Percentiles rank a stretch among this genome's conserved stretches.
Conservation (phyloP, 2,888 invertebrate genomes). For the Cantharis flavilabris region DNA sequence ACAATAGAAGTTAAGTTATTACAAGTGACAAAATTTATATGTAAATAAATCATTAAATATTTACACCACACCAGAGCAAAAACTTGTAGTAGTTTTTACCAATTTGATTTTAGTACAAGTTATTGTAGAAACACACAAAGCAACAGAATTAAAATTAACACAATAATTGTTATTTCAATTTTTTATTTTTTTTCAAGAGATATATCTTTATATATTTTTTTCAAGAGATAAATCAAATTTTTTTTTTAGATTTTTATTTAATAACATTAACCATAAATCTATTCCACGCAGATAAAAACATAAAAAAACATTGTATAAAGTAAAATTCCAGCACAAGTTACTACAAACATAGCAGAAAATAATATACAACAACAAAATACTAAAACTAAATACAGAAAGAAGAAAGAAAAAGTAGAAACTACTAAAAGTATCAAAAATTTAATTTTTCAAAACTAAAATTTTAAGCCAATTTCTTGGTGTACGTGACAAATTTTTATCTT, state of each 20-base stretch:
- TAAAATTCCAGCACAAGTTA: neutral
- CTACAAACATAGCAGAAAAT: neutral
- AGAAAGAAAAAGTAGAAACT: neutral
- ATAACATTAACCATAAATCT: neutral
- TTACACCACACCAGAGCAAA: neutral
- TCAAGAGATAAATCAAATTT: too few species aligned
- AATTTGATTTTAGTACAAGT: neutral
- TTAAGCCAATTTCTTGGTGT: neutral
- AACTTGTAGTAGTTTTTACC: neutral
- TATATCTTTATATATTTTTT: too few species aligned
- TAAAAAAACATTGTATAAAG: neutral
- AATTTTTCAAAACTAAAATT: neutral
- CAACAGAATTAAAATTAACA: neutral
- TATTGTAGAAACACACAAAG: neutral
- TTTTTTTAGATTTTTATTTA: neutral
- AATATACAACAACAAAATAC: neutral
- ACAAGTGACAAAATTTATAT: neutral
- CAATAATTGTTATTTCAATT: neutral
- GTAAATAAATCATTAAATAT: neutral
- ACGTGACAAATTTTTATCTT: neutral
- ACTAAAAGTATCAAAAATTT: neutral
- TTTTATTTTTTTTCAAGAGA: neutral
- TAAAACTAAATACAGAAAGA: neutral
- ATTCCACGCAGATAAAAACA: neutral
- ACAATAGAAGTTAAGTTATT: constrained; percentile 8